Percentiles rank a stretch among this genome's conserved stretches.
phyloP scores from a whole-genome alignment of 2,113 vertebrate species.

The Origma solitaria region DNA sequence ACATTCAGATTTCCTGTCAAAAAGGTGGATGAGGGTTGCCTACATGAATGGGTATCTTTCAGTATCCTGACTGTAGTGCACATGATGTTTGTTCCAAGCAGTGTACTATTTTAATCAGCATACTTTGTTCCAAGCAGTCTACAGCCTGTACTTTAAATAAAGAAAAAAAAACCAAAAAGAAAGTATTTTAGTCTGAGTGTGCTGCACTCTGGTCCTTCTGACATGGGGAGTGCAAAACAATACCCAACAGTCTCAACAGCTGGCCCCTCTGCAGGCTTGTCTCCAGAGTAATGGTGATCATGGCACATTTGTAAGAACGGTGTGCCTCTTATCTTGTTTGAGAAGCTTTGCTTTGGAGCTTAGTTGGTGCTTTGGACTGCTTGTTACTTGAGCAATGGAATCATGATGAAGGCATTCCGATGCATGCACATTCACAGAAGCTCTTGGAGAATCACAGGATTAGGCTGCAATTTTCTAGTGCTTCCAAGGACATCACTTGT shows the following conservation, averaged over 20 bases:
- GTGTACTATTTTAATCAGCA: neutral
- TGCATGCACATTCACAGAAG: accelerated
- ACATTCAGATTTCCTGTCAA: neutral
- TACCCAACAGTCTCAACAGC: neutral
- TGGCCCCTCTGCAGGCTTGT: neutral
- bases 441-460: neutral
- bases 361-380: neutral
- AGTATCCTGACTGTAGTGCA: neutral
- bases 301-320: neutral
- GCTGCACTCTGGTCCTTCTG: neutral
- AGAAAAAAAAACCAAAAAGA: too few species aligned
- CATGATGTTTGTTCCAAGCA: neutral
- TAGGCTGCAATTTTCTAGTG: neutral
- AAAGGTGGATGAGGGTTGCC: neutral
- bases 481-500: neutral
- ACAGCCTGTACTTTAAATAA: neutral
- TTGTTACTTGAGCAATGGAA: neutral
- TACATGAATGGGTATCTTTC: neutral
- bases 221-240: neutral
- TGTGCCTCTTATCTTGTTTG: neutral
- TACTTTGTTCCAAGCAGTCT: neutral
- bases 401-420: neutral
- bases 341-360: neutral
- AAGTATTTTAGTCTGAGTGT: neutral
- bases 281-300: neutral